Evolutionary conservation across 1,140 invertebrate species (phyloP), one percentile per base, ranked within the genome.

Genomic region (Vollenhovia emeryi): DNA sequence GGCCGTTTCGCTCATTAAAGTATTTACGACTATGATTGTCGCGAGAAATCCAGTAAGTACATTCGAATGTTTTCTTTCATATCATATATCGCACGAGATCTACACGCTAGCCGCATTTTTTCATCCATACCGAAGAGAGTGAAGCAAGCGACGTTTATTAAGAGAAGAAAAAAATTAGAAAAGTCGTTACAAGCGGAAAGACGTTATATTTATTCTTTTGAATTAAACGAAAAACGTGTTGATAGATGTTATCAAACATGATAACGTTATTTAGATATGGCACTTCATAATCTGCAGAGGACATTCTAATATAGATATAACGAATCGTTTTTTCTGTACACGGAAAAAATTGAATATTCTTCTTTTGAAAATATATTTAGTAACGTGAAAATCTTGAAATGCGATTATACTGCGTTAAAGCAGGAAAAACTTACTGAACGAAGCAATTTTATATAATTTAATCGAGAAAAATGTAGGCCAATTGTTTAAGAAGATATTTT

Each of bases 11-110:
- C 30, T 74, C 33, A 78, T 87, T 80, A 76, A 84, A 68, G 55
- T 78, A 89, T 90, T 87, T 89, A 85, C 83, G 86, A 85, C 86
- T 50, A 52, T 52, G 55, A 87, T 90, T 69, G 57, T 80, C 55
- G 82, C 30, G 36, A 21, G 27, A 73, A 43, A 83, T 78, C 27
- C 13, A 30, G 24, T 62, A 45, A 62, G 64, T 62, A 30, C 18
- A 15, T 57, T 4, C 2, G 33, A 57, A 74, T 27, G 4, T 40
- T 62, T 76, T 18, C 30, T 60, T 60, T 43, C 36, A 43, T 43
- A 43, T 76, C 36, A 60, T 60, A n/a, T n/a, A 3, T 76, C 40
- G 30, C n/a, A 18, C 11, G 2, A 33, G 2, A 60, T 60, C 2
- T 27, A n/a, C 9, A 18, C 3, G 1, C 8, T 59, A 6, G 60